Conservation (phyloP, 1,140 invertebrate species). For the Bombus confusus region DNA sequence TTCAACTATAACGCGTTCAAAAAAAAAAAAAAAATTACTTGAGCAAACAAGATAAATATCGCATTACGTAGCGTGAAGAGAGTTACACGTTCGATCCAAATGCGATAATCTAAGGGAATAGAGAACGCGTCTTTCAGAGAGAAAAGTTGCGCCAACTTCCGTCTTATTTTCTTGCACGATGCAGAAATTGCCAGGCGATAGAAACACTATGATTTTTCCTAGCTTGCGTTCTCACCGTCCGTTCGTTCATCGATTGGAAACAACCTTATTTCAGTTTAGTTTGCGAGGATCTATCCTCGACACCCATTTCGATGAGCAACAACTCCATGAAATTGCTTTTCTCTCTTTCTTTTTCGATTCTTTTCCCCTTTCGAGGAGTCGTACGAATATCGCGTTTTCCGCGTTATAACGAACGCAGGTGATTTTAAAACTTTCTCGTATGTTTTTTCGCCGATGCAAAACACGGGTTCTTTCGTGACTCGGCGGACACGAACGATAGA, state of each 20-base stretch:
- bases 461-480: not conserved
- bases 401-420: not conserved
- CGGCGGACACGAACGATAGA: not conserved
- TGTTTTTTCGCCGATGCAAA: not conserved
- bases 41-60: too few relatives aligned
- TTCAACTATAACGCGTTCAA: too few relatives aligned
- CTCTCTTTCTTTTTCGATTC: not conserved
- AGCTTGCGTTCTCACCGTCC: too few relatives aligned
- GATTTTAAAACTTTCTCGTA: constrained; percentile 26
- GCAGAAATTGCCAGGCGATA: constrained; percentile 50
- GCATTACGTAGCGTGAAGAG: too few relatives aligned
- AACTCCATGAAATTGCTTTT: too few relatives aligned
- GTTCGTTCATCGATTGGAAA: constrained; percentile 33
- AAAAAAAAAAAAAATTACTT: too few relatives aligned
- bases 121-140: constrained; percentile 3
- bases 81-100: not conserved
- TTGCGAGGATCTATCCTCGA: not conserved
- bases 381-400: not conserved
- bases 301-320: not conserved
- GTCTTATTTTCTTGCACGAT: constrained; percentile 69
- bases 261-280: constrained; percentile 51
- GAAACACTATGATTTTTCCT: too few relatives aligned
- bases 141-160: constrained; percentile 62
- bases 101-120: not conserved
- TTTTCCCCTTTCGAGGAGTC: not conserved